Percentiles rank a stretch among this genome's conserved stretches.
phyloP scores from a whole-genome alignment of 2,888 invertebrate genomes.

The Dynastes grantii region DNA sequence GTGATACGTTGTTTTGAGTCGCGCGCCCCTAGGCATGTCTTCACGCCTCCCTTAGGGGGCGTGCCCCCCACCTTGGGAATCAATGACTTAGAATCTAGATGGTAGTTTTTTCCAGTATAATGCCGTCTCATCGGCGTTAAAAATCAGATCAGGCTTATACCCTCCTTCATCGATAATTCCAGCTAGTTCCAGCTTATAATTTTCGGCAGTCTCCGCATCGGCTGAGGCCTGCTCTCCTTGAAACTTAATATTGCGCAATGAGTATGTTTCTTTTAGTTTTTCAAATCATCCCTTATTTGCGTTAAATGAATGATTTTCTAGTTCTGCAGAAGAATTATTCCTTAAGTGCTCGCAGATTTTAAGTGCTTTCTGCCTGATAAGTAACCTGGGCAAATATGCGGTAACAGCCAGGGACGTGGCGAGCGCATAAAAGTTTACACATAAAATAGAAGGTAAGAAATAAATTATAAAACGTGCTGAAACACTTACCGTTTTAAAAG shows the following conservation, averaged over 20 bases:
- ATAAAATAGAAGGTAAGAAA: no score
- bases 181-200: slow-evolving; percentile 36
- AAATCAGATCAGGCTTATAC: neutral
- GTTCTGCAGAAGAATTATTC: neutral
- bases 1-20: slow-evolving; percentile 4
- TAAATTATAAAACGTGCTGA: no score
- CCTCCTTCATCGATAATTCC: neutral
- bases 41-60: neutral
- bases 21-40: neutral
- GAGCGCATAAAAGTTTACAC: no score
- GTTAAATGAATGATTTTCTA: neutral
- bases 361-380: no score
- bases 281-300: neutral
- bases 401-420: no score
- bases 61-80: neutral
- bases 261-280: slow-evolving; percentile 44
- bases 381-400: no score
- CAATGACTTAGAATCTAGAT: slow-evolving; percentile 17
- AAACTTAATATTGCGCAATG: slow-evolving; percentile 41
- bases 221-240: slow-evolving; percentile 22
- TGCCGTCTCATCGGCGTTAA: slow-evolving; percentile 40
- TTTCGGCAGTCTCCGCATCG: slow-evolving; percentile 34
- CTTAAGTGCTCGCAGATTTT: neutral
- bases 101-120: slow-evolving; percentile 47
- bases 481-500: no score